These are phyloP conservation scores for Pholis gunnellus DNA, from an alignment of 2,113 vertebrate species.

Conservation along the genomic window DNA sequence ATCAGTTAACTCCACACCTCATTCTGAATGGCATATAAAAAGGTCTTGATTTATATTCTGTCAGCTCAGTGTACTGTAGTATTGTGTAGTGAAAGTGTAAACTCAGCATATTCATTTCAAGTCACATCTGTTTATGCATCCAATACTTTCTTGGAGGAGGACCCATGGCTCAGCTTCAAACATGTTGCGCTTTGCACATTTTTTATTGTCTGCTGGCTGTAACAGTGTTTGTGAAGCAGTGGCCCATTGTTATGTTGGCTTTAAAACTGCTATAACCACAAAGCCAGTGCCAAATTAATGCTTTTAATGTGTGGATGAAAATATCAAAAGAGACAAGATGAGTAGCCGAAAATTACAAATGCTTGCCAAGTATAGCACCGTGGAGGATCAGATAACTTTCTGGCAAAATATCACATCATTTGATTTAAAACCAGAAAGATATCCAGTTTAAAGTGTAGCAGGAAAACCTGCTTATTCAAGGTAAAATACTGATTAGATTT, in stretches of 20 bases:
- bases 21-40: not conserved
- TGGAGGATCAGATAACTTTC: not conserved
- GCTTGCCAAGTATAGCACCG: slow-evolving; percentile 23
- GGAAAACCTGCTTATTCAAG: not conserved
- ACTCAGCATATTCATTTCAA: slow-evolving; percentile 46
- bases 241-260: slow-evolving; percentile 56
- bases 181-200: slow-evolving; percentile 39
- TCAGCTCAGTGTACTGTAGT: not conserved
- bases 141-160: slow-evolving; percentile 41
- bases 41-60: slow-evolving; percentile 20
- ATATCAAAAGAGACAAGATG: slow-evolving; percentile 55
- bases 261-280: slow-evolving; percentile 49
- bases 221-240: slow-evolving; percentile 55
- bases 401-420: not conserved
- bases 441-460: not conserved
- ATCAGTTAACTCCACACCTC: slow-evolving; percentile 10
- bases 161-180: slow-evolving; percentile 51
- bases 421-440: not conserved
- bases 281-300: slow-evolving; percentile 52
- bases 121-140: slow-evolving; percentile 59
- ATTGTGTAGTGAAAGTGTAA: slow-evolving; percentile 19
- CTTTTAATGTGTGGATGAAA: slow-evolving; percentile 52
- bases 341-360: slow-evolving; percentile 34
- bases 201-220: slow-evolving; percentile 48
- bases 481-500: not conserved